These are phyloP conservation scores for Catharus bicknelli DNA, from an alignment of 2,113 vertebrate genomes.

Conservation along the genomic window DNA sequence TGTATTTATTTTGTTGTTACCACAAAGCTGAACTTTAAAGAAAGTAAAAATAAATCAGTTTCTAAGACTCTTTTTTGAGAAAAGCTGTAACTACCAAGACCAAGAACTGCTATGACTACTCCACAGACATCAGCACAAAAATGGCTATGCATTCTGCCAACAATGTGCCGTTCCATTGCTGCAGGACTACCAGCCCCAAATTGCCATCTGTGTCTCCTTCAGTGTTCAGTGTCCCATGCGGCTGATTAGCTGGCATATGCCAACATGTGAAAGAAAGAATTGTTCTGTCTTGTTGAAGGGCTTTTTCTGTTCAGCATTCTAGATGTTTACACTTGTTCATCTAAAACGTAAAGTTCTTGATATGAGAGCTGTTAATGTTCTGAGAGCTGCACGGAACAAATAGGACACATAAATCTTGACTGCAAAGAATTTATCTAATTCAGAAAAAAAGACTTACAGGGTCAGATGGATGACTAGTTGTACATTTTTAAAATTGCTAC, in stretches of 20 bases:
- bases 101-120: neutral
- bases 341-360: neutral
- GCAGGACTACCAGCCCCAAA: slow-evolving; percentile 31
- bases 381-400: neutral
- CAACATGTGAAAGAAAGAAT: slow-evolving; percentile 26
- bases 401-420: neutral
- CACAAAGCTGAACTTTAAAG: neutral
- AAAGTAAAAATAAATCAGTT: neutral
- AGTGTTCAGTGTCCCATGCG: slow-evolving; percentile 39
- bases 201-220: slow-evolving; percentile 54
- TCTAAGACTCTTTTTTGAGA: neutral
- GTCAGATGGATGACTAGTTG: neutral
- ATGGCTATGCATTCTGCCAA: slow-evolving; percentile 45
- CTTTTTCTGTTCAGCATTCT: neutral
- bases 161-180: slow-evolving; percentile 12
- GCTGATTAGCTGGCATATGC: slow-evolving; percentile 44
- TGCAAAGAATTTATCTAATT: neutral
- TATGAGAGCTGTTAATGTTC: neutral
- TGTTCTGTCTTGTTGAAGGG: neutral
- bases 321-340: neutral
- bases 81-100: slow-evolving; percentile 5
- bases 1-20: neutral
- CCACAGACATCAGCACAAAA: slow-evolving; percentile 17
- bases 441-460: neutral
- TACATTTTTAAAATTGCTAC: neutral